Evolutionary conservation across 2,113 vertebrate species (phyloP).

Genomic region (Redunca redunca): DNA sequence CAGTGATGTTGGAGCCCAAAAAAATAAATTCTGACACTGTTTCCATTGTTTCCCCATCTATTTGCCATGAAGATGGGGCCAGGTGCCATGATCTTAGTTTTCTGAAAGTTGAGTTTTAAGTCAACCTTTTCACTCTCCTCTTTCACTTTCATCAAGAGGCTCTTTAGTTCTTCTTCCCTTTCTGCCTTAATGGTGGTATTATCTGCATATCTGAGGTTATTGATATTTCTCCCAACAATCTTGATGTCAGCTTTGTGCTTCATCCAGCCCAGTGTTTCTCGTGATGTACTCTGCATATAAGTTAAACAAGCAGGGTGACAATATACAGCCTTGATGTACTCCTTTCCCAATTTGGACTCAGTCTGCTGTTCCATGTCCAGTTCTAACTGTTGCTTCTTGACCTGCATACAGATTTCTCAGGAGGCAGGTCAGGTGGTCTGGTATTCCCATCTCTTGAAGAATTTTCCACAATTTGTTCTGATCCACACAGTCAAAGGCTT

Average conservation of each 20-base stretch:
- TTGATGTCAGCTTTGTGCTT: background rate
- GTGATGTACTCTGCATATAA: background rate
- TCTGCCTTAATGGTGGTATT: background rate
- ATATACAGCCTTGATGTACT: background rate
- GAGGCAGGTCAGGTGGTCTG: background rate
- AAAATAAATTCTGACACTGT: background rate
- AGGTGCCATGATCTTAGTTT: background rate
- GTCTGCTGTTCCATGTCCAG: background rate
- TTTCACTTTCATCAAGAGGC: background rate
- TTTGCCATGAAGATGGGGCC: background rate
- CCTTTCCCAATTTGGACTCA: background rate
- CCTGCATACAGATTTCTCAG: background rate
- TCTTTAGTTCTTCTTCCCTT: background rate
- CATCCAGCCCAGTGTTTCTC: background rate
- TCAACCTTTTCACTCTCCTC: background rate
- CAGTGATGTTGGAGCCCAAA: background rate
- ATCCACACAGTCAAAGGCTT: background rate
- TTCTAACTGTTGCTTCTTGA: background rate
- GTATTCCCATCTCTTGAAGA: background rate
- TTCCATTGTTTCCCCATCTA: background rate
- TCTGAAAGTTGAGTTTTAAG: background rate
- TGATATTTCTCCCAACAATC: background rate
- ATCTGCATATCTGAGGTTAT: background rate
- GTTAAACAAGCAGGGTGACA: background rate
- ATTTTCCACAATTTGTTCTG: background rate